Evolutionary conservation across 2,888 invertebrate genomes (phyloP).

Genomic region (Bellardia bayeri): DNA sequence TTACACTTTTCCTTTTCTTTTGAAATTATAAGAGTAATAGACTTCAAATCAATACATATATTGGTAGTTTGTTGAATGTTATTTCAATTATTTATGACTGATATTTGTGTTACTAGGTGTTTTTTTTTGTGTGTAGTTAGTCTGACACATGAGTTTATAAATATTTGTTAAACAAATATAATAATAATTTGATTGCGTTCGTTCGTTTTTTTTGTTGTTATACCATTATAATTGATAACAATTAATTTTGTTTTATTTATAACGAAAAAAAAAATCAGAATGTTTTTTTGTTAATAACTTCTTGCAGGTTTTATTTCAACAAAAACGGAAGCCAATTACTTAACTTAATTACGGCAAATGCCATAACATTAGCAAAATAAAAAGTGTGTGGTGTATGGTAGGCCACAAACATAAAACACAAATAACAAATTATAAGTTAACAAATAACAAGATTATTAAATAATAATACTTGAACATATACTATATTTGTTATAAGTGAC

Average conservation of each 20-base stretch:
- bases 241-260: neutral
- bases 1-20: no score
- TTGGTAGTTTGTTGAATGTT: neutral
- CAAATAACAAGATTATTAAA: conserved; percentile 49
- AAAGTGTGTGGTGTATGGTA: neutral
- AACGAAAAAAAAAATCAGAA: neutral
- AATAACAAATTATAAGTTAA: neutral
- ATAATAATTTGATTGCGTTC: neutral
- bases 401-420: neutral
- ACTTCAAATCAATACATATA: no score
- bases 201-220: neutral
- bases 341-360: conserved; percentile 43
- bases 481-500: conserved; percentile 20
- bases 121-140: neutral
- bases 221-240: neutral
- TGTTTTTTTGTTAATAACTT: neutral
- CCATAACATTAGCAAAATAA: conserved; percentile 15
- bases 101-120: neutral
- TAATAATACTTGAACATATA: conserved; percentile 49
- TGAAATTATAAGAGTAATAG: no score
- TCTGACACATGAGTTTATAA: neutral
- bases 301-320: neutral
- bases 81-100: conserved; percentile 15
- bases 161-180: neutral
- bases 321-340: conserved; percentile 52